Conservation (phyloP, 2,888 invertebrate genomes). For the Pristionchus arcanus region DNA sequence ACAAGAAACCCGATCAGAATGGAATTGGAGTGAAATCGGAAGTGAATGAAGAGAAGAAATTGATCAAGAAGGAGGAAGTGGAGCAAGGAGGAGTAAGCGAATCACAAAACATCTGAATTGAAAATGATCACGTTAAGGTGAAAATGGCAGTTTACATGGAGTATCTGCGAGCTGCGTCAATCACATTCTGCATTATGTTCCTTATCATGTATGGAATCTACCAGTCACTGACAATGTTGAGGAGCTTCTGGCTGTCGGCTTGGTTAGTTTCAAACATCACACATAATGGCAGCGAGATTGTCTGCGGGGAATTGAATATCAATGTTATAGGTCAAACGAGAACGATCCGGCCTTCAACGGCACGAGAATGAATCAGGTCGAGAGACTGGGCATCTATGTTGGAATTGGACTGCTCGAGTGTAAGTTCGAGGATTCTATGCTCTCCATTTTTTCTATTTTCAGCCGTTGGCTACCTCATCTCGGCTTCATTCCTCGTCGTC, state of each 20-base stretch:
- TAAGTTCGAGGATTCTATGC: slow-evolving; percentile 43
- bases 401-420: slow-evolving; percentile 79
- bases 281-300: neutral
- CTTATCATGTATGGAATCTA: slow-evolving; percentile 81
- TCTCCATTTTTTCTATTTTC: neutral
- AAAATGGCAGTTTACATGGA: slow-evolving; percentile 91
- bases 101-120: neutral
- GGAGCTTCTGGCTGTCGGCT: slow-evolving; percentile 76
- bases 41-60: slow-evolving; percentile 40
- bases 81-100: slow-evolving; percentile 32
- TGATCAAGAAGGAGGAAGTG: slow-evolving; percentile 47
- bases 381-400: slow-evolving; percentile 81
- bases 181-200: slow-evolving; percentile 87
- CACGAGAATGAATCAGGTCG: slow-evolving; percentile 58
- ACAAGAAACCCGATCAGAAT: slow-evolving; percentile 9
- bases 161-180: slow-evolving; percentile 91
- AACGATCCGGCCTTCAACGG: slow-evolving; percentile 62
- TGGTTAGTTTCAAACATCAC: slow-evolving; percentile 63
- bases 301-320: neutral
- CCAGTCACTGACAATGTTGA: slow-evolving; percentile 65
- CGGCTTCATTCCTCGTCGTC: slow-evolving; percentile 63
- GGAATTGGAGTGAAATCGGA: neutral
- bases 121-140: slow-evolving; percentile 81
- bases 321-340: slow-evolving; percentile 64
- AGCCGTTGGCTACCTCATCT: slow-evolving; percentile 32